These are phyloP conservation scores for Taenaris catops DNA, from an alignment of 2,888 invertebrate species.

Conservation along the genomic window DNA sequence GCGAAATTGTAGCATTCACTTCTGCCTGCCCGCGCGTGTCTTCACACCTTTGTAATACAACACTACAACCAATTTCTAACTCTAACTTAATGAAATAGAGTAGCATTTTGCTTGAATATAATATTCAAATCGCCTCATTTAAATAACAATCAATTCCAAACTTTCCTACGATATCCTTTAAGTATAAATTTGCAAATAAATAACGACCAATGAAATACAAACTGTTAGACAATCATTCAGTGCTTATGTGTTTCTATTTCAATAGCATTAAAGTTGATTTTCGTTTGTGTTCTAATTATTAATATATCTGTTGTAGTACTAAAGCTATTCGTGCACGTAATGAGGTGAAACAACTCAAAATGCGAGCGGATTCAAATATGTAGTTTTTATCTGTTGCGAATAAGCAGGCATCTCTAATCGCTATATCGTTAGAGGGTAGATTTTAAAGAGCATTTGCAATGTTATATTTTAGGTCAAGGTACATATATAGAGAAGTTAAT, in stretches of 20 bases:
- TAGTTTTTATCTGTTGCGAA: conserved; percentile 36
- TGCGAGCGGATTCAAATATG: conserved; percentile 46
- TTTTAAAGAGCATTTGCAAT: conserved; percentile 10
- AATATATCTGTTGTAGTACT: conserved; percentile 28
- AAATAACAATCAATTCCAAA: conserved; percentile 57
- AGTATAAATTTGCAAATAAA: conserved; percentile 61
- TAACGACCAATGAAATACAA: conserved; percentile 34
- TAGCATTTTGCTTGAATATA: conserved; percentile 23
- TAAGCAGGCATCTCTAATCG: conserved; percentile 32
- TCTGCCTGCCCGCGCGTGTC: conserved; percentile 43
- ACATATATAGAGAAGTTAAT: too few relatives aligned
- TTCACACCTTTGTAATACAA: conserved; percentile 50
- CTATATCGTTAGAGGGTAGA: conserved; percentile 27
- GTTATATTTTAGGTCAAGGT: too few relatives aligned
- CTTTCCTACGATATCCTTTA: conserved; percentile 55
- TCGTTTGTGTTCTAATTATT: conserved; percentile 22
- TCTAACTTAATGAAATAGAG: conserved; percentile 23
- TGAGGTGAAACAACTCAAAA: conserved; percentile 69
- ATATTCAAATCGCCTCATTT: conserved; percentile 28
- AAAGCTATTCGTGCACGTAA: conserved; percentile 61
- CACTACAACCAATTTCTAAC: conserved; percentile 26
- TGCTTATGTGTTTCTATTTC: conserved; percentile 15
- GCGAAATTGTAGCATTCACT: conserved; percentile 66
- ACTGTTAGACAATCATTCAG: conserved; percentile 20
- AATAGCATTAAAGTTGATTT: conserved; percentile 13